Evolutionary conservation across 2,113 vertebrate species (phyloP).

Genomic region (Chrysemys picta): DNA sequence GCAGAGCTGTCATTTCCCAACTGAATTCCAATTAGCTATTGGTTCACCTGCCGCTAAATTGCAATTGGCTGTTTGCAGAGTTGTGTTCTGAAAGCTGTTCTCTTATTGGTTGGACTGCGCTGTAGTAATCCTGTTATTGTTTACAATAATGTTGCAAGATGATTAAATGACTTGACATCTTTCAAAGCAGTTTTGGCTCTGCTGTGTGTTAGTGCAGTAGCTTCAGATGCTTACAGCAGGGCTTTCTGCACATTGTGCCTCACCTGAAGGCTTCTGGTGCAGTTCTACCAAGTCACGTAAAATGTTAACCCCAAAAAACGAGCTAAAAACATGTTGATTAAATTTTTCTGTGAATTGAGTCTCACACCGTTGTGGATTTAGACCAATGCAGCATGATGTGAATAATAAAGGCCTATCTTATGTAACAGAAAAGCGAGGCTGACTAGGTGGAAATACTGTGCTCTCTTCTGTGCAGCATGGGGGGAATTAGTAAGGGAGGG

Average conservation of each 20-base stretch:
- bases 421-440: neutral
- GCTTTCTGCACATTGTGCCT: accelerated
- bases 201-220: neutral
- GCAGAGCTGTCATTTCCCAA: conserved; percentile 27
- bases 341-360: neutral
- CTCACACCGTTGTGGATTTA: neutral
- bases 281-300: neutral
- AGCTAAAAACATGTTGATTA: neutral
- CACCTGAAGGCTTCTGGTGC: neutral
- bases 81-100: accelerated
- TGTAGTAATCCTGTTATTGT: neutral
- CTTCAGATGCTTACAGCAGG: neutral
- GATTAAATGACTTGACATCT: neutral
- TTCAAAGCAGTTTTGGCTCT: neutral
- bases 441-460: neutral
- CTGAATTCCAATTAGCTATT: neutral
- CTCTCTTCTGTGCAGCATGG: neutral
- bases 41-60: neutral
- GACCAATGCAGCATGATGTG: neutral
- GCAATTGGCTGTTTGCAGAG: neutral
- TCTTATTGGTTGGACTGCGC: neutral
- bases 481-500: neutral
- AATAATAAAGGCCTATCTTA: neutral
- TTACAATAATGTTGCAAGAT: neutral
- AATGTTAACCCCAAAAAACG: neutral